Evolutionary conservation across 1,140 invertebrate genomes (phyloP), one percentile per base, ranked within the genome.

Genomic region (Doryteuthis pealeii): DNA sequence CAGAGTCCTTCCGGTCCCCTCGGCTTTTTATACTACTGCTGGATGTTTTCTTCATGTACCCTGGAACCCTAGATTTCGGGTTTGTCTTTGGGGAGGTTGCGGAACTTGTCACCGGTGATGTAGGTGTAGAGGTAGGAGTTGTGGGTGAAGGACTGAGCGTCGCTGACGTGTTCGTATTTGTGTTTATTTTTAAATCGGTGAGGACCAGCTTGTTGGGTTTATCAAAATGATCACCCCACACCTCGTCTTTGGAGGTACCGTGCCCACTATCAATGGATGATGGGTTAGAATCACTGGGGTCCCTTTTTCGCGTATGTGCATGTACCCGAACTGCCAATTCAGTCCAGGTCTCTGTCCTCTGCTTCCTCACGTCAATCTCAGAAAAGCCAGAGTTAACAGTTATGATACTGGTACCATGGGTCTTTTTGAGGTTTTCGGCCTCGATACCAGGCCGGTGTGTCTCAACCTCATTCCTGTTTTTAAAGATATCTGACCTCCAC

Each of bases 281-380:
- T 1, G 75, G 68, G 26, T 79, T 72, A 74, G 67, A 82, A 26
- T 82, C 80, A 4, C 76, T 70, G 14, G 77, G 73, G 65, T 78
- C 78, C 70, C 6, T 28, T 6, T 62, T 80, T 80, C 40, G 40
- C 74, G 35, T 75, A 78, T 58, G 68, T 73, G 40, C 67, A 65
- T 73, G 78, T 45, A 65, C 72, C 3, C 75, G 76, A 14, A 82
- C 80, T 45, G 76, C 71, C 26, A 80, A 76, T 74, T 83, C 83
- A 6, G 84, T 86, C 84, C 84, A 86, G 1, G 80, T 82, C 70
- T 86, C 84, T 10, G 83, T 84, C 71, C 83, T 72, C 65, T 83
- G 78, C 71, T 86, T 85, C n/a, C 82, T 74, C 35, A 77, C 77
- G 31, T 78, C 80, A 58, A 78, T 77, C 22, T 82, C 84, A 30